Evolutionary conservation across 2,888 invertebrate genomes (phyloP).

Genomic region (Conops quadrifasciatus): DNA sequence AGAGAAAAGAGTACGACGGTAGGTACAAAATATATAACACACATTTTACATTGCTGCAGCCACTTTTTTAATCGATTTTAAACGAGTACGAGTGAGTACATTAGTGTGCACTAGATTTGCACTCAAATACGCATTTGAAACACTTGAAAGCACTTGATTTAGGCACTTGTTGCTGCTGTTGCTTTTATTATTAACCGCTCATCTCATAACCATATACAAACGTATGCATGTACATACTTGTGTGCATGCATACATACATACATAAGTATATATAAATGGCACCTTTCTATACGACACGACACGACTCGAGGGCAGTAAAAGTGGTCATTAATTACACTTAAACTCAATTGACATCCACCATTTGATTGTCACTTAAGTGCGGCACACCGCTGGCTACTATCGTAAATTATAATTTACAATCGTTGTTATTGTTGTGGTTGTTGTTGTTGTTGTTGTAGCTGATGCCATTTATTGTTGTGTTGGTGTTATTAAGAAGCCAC

Average conservation of each 20-base stretch:
- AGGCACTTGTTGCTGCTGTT: too few species aligned
- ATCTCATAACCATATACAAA: too few species aligned
- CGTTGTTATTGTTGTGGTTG: not conserved
- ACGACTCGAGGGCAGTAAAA: not conserved
- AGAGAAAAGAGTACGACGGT: too few species aligned
- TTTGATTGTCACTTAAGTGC: slow-evolving; percentile 39
- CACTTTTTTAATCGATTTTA: too few species aligned
- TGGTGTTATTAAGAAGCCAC: slow-evolving; percentile 9
- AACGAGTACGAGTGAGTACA: not conserved
- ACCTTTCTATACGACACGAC: too few species aligned
- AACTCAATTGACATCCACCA: slow-evolving; percentile 47
- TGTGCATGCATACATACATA: too few species aligned
- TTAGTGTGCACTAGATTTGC: not conserved
- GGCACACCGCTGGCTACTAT: slow-evolving; percentile 17
- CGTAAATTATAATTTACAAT: slow-evolving; percentile 25
- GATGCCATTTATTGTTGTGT: not conserved
- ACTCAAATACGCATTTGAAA: too few species aligned
- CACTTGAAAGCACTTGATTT: too few species aligned
- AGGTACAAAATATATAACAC: not conserved
- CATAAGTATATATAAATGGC: too few species aligned
- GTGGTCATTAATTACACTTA: slow-evolving; percentile 56
- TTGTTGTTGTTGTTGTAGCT: slow-evolving; percentile 21
- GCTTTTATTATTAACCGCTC: too few species aligned
- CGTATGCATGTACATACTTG: too few species aligned
- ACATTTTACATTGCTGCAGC: too few species aligned